Conservation (phyloP, 2,888 invertebrate genomes). For the Protophormia terraenovae region DNA sequence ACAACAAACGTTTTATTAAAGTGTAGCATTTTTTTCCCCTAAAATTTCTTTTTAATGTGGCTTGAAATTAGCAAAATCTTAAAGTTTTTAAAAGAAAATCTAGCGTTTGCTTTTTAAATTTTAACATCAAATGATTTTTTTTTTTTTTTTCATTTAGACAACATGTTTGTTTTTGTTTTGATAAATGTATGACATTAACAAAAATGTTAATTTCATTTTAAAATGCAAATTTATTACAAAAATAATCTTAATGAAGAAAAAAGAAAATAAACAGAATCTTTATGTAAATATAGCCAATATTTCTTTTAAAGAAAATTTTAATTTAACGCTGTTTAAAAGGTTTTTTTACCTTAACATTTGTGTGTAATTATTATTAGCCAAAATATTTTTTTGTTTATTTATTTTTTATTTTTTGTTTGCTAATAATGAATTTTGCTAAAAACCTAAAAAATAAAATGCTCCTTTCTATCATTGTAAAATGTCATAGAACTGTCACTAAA, state of each 20-base stretch:
- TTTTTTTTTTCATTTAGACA: neutral
- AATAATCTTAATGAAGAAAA: neutral
- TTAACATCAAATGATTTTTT: slow-evolving; percentile 14
- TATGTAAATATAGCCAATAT: neutral
- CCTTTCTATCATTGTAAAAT: slow-evolving; percentile 45
- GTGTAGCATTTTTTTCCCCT: neutral
- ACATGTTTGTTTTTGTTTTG: slow-evolving; percentile 3
- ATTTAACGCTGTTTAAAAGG: slow-evolving; percentile 32
- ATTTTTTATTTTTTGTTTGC: too few relatives aligned
- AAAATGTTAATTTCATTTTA: slow-evolving; percentile 38
- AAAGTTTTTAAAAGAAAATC: neutral
- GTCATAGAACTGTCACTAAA: slow-evolving; percentile 59
- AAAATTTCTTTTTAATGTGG: slow-evolving; percentile 15
- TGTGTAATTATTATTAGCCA: slow-evolving; percentile 10
- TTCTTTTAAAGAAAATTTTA: neutral
- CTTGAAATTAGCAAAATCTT: neutral
- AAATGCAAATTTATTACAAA: slow-evolving; percentile 16
- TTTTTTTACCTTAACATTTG: neutral
- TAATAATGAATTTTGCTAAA: too few relatives aligned
- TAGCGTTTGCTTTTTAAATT: neutral
- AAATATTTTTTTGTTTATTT: neutral
- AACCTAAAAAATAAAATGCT: neutral
- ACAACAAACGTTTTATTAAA: neutral
- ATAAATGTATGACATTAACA: slow-evolving; percentile 47
- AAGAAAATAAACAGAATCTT: neutral